These are phyloP conservation scores for Drosophila ananassae DNA, from an alignment of 1,140 invertebrate species.

Conservation along the genomic window DNA sequence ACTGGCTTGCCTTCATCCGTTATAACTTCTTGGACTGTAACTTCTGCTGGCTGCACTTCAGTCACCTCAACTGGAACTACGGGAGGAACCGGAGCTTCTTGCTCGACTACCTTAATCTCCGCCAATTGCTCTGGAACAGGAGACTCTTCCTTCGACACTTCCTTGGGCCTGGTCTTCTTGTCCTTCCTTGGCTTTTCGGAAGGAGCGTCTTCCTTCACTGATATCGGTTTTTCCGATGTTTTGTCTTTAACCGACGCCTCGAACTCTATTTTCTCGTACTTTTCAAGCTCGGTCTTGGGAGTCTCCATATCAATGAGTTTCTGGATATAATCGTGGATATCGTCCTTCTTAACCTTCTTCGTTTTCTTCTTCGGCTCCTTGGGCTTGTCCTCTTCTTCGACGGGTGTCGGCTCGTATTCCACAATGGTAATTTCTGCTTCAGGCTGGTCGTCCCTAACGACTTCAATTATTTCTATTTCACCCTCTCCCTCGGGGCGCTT, in stretches of 20 bases:
- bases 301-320: conserved; percentile 77
- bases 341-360: conserved; percentile 73
- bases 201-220: conserved; percentile 36
- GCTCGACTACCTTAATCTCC: conserved; percentile 60
- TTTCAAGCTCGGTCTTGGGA: conserved; percentile 77
- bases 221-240: conserved; percentile 49
- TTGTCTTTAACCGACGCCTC: conserved; percentile 66
- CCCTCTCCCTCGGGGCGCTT: conserved; percentile 78
- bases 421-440: conserved; percentile 80
- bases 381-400: conserved; percentile 52
- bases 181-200: conserved; percentile 55
- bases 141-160: conserved; percentile 16
- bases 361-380: conserved; percentile 68
- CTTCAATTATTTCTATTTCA: conserved; percentile 83
- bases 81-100: conserved; percentile 39
- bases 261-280: conserved; percentile 79
- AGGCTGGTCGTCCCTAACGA: conserved; percentile 82
- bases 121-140: conserved; percentile 29
- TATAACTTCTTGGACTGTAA: conserved; percentile 58
- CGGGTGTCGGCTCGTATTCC: conserved; percentile 62
- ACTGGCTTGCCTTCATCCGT: conserved; percentile 70
- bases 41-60: conserved; percentile 66
- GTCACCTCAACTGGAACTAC: conserved; percentile 54
- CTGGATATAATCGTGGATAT: conserved; percentile 79
- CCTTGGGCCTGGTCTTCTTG: conserved; percentile 52